phyloP scores from a whole-genome alignment of 1,140 invertebrate species.

The Listronotus oregonensis region DNA sequence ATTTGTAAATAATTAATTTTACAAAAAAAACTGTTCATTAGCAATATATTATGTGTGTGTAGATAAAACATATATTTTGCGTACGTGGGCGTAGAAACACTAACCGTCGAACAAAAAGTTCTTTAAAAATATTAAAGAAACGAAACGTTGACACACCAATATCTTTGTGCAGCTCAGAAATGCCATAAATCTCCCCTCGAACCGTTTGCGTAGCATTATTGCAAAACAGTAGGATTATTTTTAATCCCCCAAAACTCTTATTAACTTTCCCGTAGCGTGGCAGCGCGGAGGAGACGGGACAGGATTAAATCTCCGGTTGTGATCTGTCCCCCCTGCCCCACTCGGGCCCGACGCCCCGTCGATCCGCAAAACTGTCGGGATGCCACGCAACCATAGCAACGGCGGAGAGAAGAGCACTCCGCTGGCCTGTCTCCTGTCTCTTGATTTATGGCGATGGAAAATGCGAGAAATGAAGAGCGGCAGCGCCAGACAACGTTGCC shows the following conservation, averaged over 20 bases:
- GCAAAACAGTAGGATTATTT: slow-evolving; percentile 58
- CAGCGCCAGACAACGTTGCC: slow-evolving; percentile 50
- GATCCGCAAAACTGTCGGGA: slow-evolving; percentile 53
- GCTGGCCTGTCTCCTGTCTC: slow-evolving; percentile 58
- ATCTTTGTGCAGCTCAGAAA: slow-evolving; percentile 23
- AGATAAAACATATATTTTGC: too few relatives aligned
- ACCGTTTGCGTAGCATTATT: slow-evolving; percentile 51
- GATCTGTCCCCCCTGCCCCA: slow-evolving; percentile 42
- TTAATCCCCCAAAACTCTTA: slow-evolving; percentile 57
- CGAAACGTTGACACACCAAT: background rate
- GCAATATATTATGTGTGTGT: too few relatives aligned
- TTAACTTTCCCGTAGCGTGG: slow-evolving; percentile 54
- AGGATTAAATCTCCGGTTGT: slow-evolving; percentile 56
- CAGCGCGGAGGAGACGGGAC: slow-evolving; percentile 43
- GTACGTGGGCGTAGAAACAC: too few relatives aligned
- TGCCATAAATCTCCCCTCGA: slow-evolving; percentile 28
- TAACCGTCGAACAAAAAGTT: too few relatives aligned
- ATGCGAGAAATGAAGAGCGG: slow-evolving; percentile 59
- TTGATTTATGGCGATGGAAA: slow-evolving; percentile 59
- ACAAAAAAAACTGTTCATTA: too few relatives aligned
- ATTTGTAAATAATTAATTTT: too few relatives aligned
- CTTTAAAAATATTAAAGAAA: too few relatives aligned
- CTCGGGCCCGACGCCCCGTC: slow-evolving; percentile 32
- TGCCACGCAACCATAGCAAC: slow-evolving; percentile 57
- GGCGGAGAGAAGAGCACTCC: slow-evolving; percentile 49